Evolutionary conservation across 2,113 vertebrate species (phyloP), one percentile per base, ranked within the genome.

Genomic region (Egretta garzetta): DNA sequence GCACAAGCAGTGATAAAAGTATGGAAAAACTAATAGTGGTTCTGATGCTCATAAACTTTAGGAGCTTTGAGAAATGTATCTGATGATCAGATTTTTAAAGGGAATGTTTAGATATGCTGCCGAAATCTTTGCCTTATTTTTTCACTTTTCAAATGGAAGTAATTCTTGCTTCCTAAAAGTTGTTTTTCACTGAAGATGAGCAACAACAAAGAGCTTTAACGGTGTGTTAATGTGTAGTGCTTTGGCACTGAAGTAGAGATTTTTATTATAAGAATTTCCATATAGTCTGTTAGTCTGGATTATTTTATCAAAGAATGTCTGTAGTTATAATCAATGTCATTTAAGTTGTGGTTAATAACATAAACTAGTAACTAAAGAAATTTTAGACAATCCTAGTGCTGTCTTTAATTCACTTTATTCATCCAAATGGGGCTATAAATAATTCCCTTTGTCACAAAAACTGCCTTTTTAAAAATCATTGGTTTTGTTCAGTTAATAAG

Each of bases 371-470:
- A 84, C 63, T 32, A 17, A 82, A 83, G 52, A 74, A 24, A 39
- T 67, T 67, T 37, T 71, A 13, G 18, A 53, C 68, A 82, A 66
- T 88, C 19, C 12, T 73, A 26, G 33, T 67, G 24, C 39, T 74
- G 45, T 77, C 59, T 59, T 80, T 84, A 33, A n/a, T 18, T 28
- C 55, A 20, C 35, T 74, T 49, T 62, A 60, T 89, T 74, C 50
- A 93, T 90, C 86, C 80, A 96, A 62, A 95, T 96, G 88, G 97
- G 89, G 94, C 93, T 97, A 84, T 91, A 74, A 81, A 90, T 50
- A 89, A 96, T 97, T 98, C 96, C 97, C 93, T 88, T 62, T 97
- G 95, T 98, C 97, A 98, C 93, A 82, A 24, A 86, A 97, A 53
- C 6, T 56, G 43, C 43, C 64, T 93, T 66, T 33, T 58, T 15